These are phyloP conservation scores for Antitype chi DNA, from an alignment of 2,888 invertebrate species.

Conservation along the genomic window DNA sequence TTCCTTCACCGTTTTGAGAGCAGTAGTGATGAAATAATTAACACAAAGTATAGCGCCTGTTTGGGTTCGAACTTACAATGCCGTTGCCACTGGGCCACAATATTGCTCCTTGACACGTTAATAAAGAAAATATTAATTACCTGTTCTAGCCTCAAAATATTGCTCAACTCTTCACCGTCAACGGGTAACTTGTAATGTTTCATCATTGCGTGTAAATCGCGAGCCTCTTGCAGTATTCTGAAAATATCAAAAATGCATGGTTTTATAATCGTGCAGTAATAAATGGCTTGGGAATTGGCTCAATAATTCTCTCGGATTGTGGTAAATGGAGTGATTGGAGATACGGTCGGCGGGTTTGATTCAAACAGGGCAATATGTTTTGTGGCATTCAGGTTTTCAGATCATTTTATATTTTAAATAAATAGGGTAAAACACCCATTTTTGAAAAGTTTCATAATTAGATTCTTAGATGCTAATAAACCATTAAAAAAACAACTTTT, in stretches of 20 bases:
- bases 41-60: too few species aligned
- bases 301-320: not conserved
- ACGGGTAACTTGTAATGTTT: slow-evolving; percentile 95
- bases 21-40: too few species aligned
- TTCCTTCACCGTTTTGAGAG: too few species aligned
- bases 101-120: too few species aligned
- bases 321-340: not conserved
- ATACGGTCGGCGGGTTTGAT: not conserved
- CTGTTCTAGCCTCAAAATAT: slow-evolving; percentile 87
- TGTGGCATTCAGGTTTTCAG: too few species aligned
- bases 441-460: too few species aligned
- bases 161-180: slow-evolving; percentile 90
- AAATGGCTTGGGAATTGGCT: not conserved
- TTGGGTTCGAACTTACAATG: too few species aligned
- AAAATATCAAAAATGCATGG: slow-evolving; percentile 33
- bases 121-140: slow-evolving; percentile 55
- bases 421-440: too few species aligned
- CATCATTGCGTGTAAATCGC: slow-evolving; percentile 96
- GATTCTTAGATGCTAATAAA: too few species aligned
- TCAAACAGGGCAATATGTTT: not conserved
- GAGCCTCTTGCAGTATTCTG: slow-evolving; percentile 96
- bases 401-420: too few species aligned
- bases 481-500: too few species aligned
- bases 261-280: not conserved
- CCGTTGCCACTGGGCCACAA: too few species aligned